Evolutionary conservation across 2,797 vertebrate genomes (phyloP).

Genomic region (Australoheros facetus): DNA sequence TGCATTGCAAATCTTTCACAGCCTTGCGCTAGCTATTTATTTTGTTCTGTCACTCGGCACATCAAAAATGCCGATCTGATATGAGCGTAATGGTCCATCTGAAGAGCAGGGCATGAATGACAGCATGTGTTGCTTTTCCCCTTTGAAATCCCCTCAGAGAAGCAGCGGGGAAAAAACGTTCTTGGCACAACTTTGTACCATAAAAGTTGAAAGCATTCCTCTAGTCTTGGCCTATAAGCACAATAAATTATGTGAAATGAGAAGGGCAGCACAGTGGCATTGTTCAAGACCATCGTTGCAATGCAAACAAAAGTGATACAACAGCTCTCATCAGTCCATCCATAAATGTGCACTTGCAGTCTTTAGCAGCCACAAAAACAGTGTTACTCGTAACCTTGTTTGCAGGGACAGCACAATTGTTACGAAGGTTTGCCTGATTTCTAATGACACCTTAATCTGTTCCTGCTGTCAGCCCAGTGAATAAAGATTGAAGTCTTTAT

Average conservation of each 20-base stretch:
- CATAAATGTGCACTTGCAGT: not conserved
- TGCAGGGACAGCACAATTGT: not conserved
- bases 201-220: conserved; percentile 80
- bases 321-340: conserved; percentile 18
- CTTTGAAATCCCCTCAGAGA: conserved; percentile 67
- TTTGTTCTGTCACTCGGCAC: conserved; percentile 65
- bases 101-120: conserved; percentile 67
- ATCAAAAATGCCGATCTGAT: conserved; percentile 70
- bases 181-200: conserved; percentile 71
- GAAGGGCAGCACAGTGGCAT: conserved; percentile 46
- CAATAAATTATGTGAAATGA: conserved; percentile 62
- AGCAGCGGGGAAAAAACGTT: conserved; percentile 47
- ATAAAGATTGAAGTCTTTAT: not conserved
- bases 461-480: not conserved
- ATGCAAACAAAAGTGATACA: conserved; percentile 15
- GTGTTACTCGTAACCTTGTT: not conserved
- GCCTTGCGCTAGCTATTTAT: conserved; percentile 71
- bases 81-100: conserved; percentile 69
- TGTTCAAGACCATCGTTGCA: conserved; percentile 60
- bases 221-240: conserved; percentile 59
- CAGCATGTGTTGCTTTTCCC: conserved; percentile 69
- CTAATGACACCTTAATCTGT: not conserved
- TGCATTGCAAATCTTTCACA: conserved; percentile 69
- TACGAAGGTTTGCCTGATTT: not conserved
- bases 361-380: not conserved